phyloP scores from a whole-genome alignment of 2,797 vertebrate species.

The Thunnus albacares region DNA sequence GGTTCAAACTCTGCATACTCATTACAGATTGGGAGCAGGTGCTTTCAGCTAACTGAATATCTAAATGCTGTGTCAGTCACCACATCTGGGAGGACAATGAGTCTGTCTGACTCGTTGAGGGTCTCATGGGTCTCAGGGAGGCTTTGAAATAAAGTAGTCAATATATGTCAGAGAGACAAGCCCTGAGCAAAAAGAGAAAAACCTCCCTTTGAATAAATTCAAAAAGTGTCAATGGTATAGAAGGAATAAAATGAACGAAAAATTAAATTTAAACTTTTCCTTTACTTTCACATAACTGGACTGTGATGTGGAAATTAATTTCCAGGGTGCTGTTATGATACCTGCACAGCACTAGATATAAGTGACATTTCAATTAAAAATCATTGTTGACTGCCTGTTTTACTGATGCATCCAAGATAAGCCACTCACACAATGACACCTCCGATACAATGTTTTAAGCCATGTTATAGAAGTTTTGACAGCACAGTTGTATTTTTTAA shows the following conservation, averaged over 20 bases:
- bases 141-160: slow-evolving; percentile 54
- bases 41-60: slow-evolving; percentile 76
- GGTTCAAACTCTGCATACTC: slow-evolving; percentile 72
- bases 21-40: slow-evolving; percentile 83
- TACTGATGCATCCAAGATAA: neutral
- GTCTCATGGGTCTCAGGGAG: slow-evolving; percentile 27
- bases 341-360: slow-evolving; percentile 5
- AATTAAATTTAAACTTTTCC: neutral
- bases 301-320: neutral
- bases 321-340: neutral
- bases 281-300: neutral
- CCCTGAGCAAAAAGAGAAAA: neutral
- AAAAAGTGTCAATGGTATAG: neutral
- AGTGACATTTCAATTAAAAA: slow-evolving; percentile 30
- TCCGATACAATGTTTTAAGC: too few relatives aligned
- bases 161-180: slow-evolving; percentile 37
- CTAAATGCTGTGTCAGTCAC: slow-evolving; percentile 72
- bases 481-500: neutral
- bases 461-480: neutral
- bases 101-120: slow-evolving; percentile 49
- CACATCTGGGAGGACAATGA: slow-evolving; percentile 59
- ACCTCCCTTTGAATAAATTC: slow-evolving; percentile 26
- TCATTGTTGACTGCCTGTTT: neutral
- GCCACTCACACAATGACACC: too few relatives aligned
- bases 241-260: neutral